phyloP scores from a whole-genome alignment of 2,797 vertebrate species.

The Nasua narica region DNA sequence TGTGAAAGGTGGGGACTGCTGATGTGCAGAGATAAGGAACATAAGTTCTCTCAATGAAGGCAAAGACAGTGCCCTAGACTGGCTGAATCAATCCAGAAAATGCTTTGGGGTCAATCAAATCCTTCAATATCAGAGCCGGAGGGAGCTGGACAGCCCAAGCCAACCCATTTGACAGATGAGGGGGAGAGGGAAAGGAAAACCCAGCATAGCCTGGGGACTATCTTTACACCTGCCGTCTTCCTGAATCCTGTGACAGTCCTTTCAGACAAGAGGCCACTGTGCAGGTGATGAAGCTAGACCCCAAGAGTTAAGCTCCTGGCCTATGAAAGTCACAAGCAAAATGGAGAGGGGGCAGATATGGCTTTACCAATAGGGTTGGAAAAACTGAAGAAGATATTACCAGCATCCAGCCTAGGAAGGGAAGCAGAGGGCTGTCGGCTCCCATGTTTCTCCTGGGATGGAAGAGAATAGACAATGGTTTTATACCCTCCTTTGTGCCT shows the following conservation, averaged over 20 bases:
- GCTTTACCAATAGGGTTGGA: background rate
- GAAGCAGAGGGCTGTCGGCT: background rate
- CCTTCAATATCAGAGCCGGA: background rate
- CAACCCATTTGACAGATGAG: background rate
- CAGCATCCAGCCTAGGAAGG: background rate
- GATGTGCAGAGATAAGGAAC: conserved; percentile 62
- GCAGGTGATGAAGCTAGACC: background rate
- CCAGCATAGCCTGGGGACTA: too few species aligned
- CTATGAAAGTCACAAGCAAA: background rate
- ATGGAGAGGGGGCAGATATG: background rate
- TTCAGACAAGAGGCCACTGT: background rate
- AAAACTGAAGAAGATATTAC: background rate
- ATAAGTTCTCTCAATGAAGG: conserved; percentile 51
- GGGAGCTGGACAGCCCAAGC: background rate
- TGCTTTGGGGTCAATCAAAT: fast-evolving
- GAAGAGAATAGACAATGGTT: fast-evolving
- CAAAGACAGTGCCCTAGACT: background rate
- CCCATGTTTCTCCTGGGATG: fast-evolving
- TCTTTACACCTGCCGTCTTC: background rate
- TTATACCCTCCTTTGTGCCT: fast-evolving
- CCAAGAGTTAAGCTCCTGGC: background rate
- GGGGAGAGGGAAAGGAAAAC: fast-evolving
- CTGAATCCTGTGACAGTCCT: background rate
- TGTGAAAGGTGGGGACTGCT: conserved; percentile 62
- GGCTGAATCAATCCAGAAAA: background rate